Evolutionary conservation across 1,140 invertebrate genomes (phyloP).

Genomic region (Hylaeus volcanicus): DNA sequence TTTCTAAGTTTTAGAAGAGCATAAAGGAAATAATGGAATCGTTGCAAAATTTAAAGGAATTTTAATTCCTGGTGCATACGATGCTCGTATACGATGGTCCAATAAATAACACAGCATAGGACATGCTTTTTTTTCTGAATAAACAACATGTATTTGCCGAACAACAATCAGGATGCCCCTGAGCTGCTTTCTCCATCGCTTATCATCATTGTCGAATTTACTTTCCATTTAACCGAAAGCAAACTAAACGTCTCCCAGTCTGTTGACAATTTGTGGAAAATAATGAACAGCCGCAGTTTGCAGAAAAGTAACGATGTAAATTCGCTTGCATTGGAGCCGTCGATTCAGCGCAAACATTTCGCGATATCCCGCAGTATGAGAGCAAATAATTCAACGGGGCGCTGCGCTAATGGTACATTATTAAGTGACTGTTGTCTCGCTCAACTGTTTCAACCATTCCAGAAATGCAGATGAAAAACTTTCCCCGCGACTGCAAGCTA

Average conservation of each 20-base stretch:
- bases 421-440: background rate
- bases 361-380: conserved; percentile 6
- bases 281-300: conserved; percentile 6
- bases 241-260: background rate
- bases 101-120: too few relatives aligned
- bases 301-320: conserved; percentile 5
- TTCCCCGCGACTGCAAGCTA: background rate
- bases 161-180: background rate
- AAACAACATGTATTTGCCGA: too few relatives aligned
- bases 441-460: background rate
- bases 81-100: too few relatives aligned
- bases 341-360: conserved; percentile 8
- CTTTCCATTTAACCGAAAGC: background rate
- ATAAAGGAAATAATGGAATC: background rate
- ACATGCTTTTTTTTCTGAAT: too few relatives aligned
- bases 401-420: conserved; percentile 10
- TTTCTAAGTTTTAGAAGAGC: too few relatives aligned
- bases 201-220: background rate
- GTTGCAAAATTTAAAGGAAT: too few relatives aligned
- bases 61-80: too few relatives aligned
- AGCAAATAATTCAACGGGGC: conserved; percentile 14
- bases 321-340: background rate
- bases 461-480: background rate
- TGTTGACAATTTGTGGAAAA: background rate
- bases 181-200: too few relatives aligned